phyloP scores from a whole-genome alignment of 2,113 vertebrate genomes.

The Pangasianodon gigas region DNA sequence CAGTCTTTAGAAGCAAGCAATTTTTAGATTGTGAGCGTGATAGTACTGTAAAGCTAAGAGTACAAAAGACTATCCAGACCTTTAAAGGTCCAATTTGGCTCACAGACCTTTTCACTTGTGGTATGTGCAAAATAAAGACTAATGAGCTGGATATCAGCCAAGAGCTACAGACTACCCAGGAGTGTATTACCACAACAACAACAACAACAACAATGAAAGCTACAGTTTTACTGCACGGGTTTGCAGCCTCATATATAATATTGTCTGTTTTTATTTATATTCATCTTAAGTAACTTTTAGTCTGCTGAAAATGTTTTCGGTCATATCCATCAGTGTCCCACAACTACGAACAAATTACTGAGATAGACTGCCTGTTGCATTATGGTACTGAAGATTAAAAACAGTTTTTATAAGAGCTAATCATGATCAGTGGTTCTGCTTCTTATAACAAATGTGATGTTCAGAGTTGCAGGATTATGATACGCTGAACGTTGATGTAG shows the following conservation, averaged over 20 bases:
- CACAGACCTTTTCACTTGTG: constrained; percentile 34
- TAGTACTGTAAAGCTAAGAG: constrained; percentile 36
- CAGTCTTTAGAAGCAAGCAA: constrained; percentile 32
- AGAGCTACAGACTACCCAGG: constrained; percentile 30
- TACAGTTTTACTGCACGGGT: not conserved
- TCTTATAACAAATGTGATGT: not conserved
- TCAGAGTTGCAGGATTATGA: not conserved
- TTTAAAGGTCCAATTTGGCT: constrained; percentile 40
- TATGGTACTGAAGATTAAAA: not conserved
- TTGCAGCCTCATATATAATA: not conserved
- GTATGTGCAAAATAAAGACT: constrained; percentile 14
- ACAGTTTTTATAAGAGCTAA: not conserved
- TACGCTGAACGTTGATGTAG: not conserved
- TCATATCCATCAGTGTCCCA: not conserved
- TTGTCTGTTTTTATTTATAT: not conserved
- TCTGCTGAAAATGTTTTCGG: not conserved
- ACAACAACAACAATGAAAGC: not conserved
- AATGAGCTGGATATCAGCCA: constrained; percentile 41
- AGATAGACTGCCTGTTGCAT: not conserved
- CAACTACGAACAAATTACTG: not conserved
- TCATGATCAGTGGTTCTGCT: not conserved
- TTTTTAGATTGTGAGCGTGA: constrained; percentile 28
- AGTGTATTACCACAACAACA: constrained; percentile 11
- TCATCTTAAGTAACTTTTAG: not conserved
- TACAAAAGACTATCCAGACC: constrained; percentile 39